These are phyloP conservation scores for Gnatocerus cornutus DNA, from an alignment of 2,888 invertebrate genomes.

Conservation along the genomic window DNA sequence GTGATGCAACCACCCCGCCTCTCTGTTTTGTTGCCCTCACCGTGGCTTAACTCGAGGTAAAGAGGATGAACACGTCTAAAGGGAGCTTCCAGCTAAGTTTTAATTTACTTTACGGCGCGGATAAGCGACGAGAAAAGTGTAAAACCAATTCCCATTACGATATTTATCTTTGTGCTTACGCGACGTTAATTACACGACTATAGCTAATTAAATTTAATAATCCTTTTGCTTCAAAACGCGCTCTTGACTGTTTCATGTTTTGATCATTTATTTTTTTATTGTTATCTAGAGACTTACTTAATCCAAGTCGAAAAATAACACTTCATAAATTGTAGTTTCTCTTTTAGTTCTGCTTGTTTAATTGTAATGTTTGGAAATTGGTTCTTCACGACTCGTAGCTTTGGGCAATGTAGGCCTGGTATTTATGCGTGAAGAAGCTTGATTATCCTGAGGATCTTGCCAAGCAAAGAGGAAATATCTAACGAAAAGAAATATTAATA, in stretches of 20 bases:
- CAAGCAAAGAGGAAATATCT: too few relatives aligned
- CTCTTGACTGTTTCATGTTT: constrained; percentile 5
- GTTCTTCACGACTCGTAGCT: constrained; percentile 27
- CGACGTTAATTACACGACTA: constrained; percentile 43
- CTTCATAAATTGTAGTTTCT: constrained; percentile 14
- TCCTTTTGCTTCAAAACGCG: neutral
- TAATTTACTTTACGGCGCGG: constrained; percentile 45
- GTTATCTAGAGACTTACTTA: neutral
- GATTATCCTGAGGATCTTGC: neutral
- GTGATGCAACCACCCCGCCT: constrained; percentile 49
- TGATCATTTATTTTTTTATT: constrained; percentile 3
- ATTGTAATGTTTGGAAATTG: constrained; percentile 24
- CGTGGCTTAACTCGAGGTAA: constrained; percentile 41
- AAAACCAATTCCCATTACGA: constrained; percentile 48
- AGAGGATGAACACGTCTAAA: constrained; percentile 47
- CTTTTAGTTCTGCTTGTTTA: constrained; percentile 10
- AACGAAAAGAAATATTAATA: too few relatives aligned
- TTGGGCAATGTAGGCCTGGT: constrained; percentile 20
- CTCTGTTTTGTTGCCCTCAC: constrained; percentile 45
- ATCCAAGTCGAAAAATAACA: constrained; percentile 8
- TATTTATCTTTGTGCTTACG: constrained; percentile 45
- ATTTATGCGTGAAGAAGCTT: constrained; percentile 11
- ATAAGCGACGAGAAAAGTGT: constrained; percentile 48
- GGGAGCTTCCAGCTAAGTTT: constrained; percentile 46
- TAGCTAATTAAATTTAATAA: constrained; percentile 42